Evolutionary conservation across 2,888 invertebrate species (phyloP).

Genomic region (Synergus laeviventris): DNA sequence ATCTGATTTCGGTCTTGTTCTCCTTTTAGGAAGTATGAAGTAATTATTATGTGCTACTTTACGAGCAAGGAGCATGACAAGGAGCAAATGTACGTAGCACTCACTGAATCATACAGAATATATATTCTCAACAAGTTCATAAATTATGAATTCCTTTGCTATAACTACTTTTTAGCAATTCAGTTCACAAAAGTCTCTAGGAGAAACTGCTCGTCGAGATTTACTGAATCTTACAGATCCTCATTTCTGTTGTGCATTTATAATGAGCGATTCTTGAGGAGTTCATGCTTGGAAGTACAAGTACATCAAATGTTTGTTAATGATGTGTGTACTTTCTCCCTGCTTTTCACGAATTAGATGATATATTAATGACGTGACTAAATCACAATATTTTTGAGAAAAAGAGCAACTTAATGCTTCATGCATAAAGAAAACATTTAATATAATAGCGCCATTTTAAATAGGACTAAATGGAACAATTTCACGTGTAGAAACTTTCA

Average conservation of each 20-base stretch:
- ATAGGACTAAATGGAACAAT: too few relatives aligned
- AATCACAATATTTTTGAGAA: too few relatives aligned
- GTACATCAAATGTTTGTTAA: not conserved
- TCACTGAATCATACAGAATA: conserved; percentile 8
- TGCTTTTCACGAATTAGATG: too few relatives aligned
- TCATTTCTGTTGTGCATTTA: not conserved
- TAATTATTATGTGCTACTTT: not conserved
- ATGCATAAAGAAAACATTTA: too few relatives aligned
- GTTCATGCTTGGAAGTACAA: not conserved
- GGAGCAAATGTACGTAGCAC: conserved; percentile 13
- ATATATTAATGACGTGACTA: too few relatives aligned
- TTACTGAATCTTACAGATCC: not conserved
- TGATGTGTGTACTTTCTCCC: not conserved
- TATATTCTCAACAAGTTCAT: conserved; percentile 17
- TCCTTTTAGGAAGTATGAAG: not conserved
- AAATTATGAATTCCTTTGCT: conserved; percentile 22
- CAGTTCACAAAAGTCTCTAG: not conserved
- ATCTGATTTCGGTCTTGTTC: not conserved
- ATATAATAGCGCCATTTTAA: too few relatives aligned
- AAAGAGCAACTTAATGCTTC: too few relatives aligned
- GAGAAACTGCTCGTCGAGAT: not conserved
- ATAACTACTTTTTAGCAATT: conserved; percentile 7
- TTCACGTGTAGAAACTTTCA: too few relatives aligned
- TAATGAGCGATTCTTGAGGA: not conserved
- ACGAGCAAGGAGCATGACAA: not conserved